phyloP scores from a whole-genome alignment of 2,113 vertebrate species.

The Empidonax traillii region DNA sequence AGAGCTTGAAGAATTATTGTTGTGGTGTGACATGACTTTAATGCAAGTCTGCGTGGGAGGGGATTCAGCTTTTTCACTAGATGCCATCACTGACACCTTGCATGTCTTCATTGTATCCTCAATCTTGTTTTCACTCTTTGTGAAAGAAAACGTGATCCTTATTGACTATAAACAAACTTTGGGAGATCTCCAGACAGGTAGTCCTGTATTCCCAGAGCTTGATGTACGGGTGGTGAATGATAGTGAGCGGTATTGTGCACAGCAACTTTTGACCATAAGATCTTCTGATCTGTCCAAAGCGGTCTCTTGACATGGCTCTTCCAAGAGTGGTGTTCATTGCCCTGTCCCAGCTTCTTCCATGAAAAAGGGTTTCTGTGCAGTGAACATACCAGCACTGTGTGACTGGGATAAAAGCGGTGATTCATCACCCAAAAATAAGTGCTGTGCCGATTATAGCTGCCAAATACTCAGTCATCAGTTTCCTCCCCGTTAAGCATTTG shows the following conservation, averaged over 20 bases:
- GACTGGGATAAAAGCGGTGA: not conserved
- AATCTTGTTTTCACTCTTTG: not conserved
- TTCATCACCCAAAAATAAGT: slow-evolving; percentile 41
- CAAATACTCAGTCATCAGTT: slow-evolving; percentile 9
- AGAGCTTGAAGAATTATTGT: not conserved
- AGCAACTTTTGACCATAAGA: not conserved
- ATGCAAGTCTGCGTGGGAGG: not conserved
- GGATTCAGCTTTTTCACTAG: not conserved
- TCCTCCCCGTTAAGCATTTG: not conserved
- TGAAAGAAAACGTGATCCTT: not conserved
- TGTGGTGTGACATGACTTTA: not conserved
- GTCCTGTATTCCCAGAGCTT: not conserved
- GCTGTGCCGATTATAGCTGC: slow-evolving; percentile 6
- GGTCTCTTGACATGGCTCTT: not conserved
- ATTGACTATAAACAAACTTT: not conserved
- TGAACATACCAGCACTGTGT: not conserved
- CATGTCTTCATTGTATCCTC: not conserved
- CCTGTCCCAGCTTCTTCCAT: not conserved
- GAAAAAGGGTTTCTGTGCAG: not conserved
- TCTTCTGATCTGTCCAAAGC: not conserved
- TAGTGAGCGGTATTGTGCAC: not conserved
- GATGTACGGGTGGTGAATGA: not conserved
- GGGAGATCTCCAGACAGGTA: not conserved
- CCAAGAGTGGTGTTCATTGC: not conserved
- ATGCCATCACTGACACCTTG: accelerated